phyloP scores from a whole-genome alignment of 2,113 vertebrate species.

The Trematocara marginatum region DNA sequence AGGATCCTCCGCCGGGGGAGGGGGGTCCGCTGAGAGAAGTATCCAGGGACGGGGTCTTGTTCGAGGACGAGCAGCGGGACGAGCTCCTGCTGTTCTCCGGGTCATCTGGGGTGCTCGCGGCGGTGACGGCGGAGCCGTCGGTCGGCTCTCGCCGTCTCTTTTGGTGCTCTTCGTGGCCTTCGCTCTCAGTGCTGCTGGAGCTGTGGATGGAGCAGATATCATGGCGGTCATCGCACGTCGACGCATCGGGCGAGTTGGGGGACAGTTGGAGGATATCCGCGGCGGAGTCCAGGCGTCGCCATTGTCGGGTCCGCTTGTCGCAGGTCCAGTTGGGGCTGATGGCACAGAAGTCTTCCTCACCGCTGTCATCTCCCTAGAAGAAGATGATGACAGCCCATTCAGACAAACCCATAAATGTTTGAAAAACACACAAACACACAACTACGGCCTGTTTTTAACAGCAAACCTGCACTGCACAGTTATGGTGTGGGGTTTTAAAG shows the following conservation, averaged over 20 bases:
- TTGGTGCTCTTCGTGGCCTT: slow-evolving; percentile 23
- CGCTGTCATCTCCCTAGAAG: slow-evolving; percentile 73
- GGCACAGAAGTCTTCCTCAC: slow-evolving; percentile 79
- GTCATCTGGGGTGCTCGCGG: slow-evolving; percentile 46
- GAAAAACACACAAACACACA: not conserved
- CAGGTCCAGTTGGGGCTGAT: slow-evolving; percentile 84
- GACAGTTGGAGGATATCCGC: slow-evolving; percentile 19
- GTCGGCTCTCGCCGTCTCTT: not conserved
- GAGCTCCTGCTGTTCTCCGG: slow-evolving; percentile 67
- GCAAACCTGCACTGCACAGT: not conserved
- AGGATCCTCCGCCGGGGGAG: slow-evolving; percentile 49
- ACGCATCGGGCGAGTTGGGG: slow-evolving; percentile 3
- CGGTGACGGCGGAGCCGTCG: accelerated
- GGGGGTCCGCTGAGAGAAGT: slow-evolving; percentile 67
- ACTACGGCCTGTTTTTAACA: not conserved
- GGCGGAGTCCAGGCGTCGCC: slow-evolving; percentile 67
- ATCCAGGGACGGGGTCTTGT: slow-evolving; percentile 52
- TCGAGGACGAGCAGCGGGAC: slow-evolving; percentile 70
- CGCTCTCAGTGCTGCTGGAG: slow-evolving; percentile 78
- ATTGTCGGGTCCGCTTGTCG: slow-evolving; percentile 67
- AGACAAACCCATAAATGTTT: not conserved
- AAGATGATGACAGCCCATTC: accelerated
- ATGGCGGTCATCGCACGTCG: slow-evolving; percentile 60
- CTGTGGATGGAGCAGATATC: slow-evolving; percentile 77
- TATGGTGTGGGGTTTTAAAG: no score